Percentiles rank a stretch among this genome's conserved stretches.
Evolutionary conservation across 2,113 vertebrate species (phyloP).

Genomic region (Proterorhinus semilunaris): DNA sequence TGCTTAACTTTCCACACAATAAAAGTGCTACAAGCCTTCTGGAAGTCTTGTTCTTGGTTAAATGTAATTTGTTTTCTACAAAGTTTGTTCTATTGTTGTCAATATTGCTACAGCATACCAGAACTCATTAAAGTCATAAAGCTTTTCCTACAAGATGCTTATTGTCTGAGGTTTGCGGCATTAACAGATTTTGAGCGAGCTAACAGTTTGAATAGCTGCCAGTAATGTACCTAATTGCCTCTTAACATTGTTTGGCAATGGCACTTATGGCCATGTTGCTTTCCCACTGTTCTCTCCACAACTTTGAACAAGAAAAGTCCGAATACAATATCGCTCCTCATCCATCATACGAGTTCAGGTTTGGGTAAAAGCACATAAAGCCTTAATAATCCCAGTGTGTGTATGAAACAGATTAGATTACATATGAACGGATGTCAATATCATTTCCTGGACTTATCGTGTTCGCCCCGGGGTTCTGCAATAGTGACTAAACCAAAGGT

Average conservation of each 20-base stretch:
- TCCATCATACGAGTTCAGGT: background rate
- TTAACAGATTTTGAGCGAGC: background rate
- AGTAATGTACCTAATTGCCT: background rate
- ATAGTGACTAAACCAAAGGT: background rate
- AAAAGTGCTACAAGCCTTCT: too few relatives aligned
- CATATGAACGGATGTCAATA: slow-evolving; percentile 21
- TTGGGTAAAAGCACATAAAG: background rate
- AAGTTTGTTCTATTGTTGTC: background rate
- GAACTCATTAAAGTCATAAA: background rate
- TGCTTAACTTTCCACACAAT: too few relatives aligned
- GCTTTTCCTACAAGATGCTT: background rate
- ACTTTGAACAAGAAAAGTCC: background rate
- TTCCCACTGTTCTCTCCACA: background rate
- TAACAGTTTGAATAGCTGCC: background rate
- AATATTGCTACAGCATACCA: background rate
- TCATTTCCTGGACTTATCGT: slow-evolving; percentile 38
- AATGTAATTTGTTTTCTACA: background rate
- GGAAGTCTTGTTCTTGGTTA: too few relatives aligned
- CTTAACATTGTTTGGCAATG: background rate
- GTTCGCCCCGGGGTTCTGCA: slow-evolving; percentile 14
- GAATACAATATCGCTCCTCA: background rate
- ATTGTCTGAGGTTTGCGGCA: background rate
- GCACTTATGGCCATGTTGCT: background rate
- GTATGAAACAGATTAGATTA: slow-evolving; percentile 1
- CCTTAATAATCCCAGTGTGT: background rate